Conservation (phyloP, 2,113 vertebrate species). For the Percina caprodes region DNA sequence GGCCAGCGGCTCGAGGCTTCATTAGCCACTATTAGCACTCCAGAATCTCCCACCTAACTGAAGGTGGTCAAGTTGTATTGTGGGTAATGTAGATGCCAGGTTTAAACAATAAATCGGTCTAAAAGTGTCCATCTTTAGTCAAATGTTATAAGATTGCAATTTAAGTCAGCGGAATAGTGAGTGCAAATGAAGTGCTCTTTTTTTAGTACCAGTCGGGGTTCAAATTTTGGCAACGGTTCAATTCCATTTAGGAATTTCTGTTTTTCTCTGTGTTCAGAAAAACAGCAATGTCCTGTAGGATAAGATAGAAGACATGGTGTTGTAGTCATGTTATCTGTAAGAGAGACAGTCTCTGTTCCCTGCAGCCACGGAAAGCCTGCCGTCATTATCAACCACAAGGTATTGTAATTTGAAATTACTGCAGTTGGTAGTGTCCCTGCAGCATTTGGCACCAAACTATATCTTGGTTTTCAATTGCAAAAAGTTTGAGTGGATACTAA, state of each 20-base stretch:
- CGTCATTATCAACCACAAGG: constrained; percentile 32
- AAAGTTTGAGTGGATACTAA: neutral
- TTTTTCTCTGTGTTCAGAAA: constrained; percentile 22
- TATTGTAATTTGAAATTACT: constrained; percentile 6
- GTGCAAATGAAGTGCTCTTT: too few relatives aligned
- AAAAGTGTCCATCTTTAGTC: neutral
- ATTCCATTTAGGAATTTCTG: constrained; percentile 24
- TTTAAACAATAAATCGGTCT: neutral
- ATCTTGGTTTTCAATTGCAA: neutral
- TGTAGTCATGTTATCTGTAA: constrained; percentile 29
- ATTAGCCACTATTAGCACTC: neutral
- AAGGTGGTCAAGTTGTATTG: neutral
- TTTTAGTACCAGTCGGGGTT: neutral
- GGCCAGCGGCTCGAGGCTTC: neutral
- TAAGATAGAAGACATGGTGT: constrained; percentile 10
- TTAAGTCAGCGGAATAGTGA: neutral
- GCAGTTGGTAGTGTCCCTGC: constrained; percentile 8
- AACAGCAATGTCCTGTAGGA: neutral
- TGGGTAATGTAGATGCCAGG: neutral
- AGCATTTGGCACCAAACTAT: constrained; percentile 15
- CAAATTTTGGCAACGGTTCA: neutral
- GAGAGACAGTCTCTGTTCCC: constrained; percentile 2
- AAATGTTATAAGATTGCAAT: neutral
- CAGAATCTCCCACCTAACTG: neutral
- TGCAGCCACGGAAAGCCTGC: constrained; percentile 20